Conservation (phyloP, 2,797 vertebrate genomes). For the Acanthopagrus latus region DNA sequence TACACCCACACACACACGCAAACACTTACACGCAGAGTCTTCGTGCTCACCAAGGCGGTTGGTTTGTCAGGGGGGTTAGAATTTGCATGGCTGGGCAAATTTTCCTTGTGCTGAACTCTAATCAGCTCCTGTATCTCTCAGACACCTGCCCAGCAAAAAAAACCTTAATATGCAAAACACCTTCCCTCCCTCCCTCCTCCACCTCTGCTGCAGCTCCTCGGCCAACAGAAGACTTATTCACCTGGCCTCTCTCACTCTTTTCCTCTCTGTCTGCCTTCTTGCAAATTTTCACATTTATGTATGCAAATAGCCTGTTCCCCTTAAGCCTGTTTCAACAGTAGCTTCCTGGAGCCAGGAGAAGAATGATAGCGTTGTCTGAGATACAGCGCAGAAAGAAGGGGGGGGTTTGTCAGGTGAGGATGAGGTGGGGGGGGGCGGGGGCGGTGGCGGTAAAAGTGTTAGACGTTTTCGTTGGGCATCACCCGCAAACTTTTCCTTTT, state of each 20-base stretch:
- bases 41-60: slow-evolving; percentile 81
- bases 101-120: slow-evolving; percentile 83
- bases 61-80: slow-evolving; percentile 79
- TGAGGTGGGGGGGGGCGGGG: too few relatives aligned
- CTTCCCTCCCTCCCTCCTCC: slow-evolving; percentile 54
- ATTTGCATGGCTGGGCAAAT: slow-evolving; percentile 86
- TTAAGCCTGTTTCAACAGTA: slow-evolving; percentile 72
- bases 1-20: slow-evolving; percentile 34
- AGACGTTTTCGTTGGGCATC: neutral
- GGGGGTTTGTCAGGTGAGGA: slow-evolving; percentile 12
- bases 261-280: slow-evolving; percentile 80
- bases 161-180: slow-evolving; percentile 84
- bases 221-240: slow-evolving; percentile 85
- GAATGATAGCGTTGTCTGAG: slow-evolving; percentile 72
- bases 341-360: slow-evolving; percentile 76
- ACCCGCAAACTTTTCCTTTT: neutral
- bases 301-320: slow-evolving; percentile 82
- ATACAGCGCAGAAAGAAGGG: slow-evolving; percentile 42
- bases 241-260: slow-evolving; percentile 74
- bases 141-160: slow-evolving; percentile 80
- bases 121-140: slow-evolving; percentile 84
- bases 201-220: slow-evolving; percentile 61
- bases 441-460: neutral
- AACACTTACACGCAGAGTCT: slow-evolving; percentile 70
- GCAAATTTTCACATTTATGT: slow-evolving; percentile 85